Conservation (phyloP, 2,113 vertebrate genomes). For the Gadus macrocephalus region DNA sequence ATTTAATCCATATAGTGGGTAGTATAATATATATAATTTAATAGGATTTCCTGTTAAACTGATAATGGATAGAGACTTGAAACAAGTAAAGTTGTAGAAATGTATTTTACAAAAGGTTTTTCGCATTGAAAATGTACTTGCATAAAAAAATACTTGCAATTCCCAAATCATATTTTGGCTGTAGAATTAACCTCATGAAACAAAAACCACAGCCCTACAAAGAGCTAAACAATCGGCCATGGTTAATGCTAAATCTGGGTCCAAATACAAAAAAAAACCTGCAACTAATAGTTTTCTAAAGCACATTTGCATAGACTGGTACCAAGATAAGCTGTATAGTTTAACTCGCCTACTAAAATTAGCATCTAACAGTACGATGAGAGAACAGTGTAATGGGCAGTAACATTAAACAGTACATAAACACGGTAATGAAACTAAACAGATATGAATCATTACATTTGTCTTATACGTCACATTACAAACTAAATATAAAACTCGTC, state of each 20-base stretch:
- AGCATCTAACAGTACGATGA: background rate
- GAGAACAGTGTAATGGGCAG: background rate
- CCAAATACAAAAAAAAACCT: background rate
- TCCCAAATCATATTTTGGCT: background rate
- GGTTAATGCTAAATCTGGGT: background rate
- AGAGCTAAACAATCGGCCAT: background rate
- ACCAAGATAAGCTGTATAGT: background rate
- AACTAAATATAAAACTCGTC: slow-evolving; percentile 28
- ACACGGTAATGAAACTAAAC: too few relatives aligned
- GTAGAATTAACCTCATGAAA: slow-evolving; percentile 4
- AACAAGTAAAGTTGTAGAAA: slow-evolving; percentile 27
- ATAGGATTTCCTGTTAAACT: too few relatives aligned
- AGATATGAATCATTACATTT: background rate
- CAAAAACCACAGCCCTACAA: slow-evolving; percentile 13
- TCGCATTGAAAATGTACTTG: background rate
- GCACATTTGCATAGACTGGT: background rate
- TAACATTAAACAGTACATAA: too few relatives aligned
- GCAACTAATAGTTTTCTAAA: background rate
- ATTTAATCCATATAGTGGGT: too few relatives aligned
- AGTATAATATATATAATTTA: too few relatives aligned
- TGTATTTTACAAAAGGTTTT: slow-evolving; percentile 51
- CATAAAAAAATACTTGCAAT: slow-evolving; percentile 11
- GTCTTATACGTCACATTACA: background rate
- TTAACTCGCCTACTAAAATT: too few relatives aligned
- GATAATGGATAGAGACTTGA: slow-evolving; percentile 8